These are phyloP conservation scores for Vanessa cardui DNA, from an alignment of 2,888 invertebrate species.

Conservation along the genomic window DNA sequence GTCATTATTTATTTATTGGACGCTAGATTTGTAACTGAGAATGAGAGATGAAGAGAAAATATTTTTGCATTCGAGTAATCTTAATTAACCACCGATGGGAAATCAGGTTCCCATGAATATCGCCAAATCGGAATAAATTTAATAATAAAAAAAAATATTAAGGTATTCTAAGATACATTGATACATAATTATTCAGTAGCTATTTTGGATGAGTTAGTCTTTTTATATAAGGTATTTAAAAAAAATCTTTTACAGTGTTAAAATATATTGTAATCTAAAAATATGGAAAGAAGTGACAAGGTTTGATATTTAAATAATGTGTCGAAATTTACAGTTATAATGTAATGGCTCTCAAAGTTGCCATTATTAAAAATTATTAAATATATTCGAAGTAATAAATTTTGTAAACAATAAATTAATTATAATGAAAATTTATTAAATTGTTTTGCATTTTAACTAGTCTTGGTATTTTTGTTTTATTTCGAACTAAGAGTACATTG, in stretches of 20 bases:
- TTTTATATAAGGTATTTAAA: conserved; percentile 1
- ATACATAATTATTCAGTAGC: not conserved
- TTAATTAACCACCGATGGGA: conserved; percentile 4
- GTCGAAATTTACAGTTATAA: not conserved
- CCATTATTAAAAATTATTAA: conserved; percentile 7
- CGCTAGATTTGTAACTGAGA: conserved; percentile 9
- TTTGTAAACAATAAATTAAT: not conserved
- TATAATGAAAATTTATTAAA: not conserved
- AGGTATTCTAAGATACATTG: conserved; percentile 1
- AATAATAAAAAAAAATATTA: not conserved
- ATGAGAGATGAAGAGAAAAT: not conserved
- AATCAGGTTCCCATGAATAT: not conserved
- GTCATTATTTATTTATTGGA: conserved; percentile 15
- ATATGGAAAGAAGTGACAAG: not conserved
- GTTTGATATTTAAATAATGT: not conserved
- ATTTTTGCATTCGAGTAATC: not conserved
- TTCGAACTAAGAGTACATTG: no score
- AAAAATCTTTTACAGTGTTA: conserved; percentile 7
- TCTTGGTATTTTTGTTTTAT: no score
- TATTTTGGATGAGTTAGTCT: conserved; percentile 7
- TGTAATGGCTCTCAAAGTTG: not conserved
- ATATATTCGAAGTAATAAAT: not conserved
- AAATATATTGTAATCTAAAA: not conserved
- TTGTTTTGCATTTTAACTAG: conserved; percentile 1
- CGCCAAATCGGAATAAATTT: conserved; percentile 2